These are phyloP conservation scores for Rattus norvegicus DNA, from an alignment of 2,113 vertebrate species.

Conservation along the genomic window DNA sequence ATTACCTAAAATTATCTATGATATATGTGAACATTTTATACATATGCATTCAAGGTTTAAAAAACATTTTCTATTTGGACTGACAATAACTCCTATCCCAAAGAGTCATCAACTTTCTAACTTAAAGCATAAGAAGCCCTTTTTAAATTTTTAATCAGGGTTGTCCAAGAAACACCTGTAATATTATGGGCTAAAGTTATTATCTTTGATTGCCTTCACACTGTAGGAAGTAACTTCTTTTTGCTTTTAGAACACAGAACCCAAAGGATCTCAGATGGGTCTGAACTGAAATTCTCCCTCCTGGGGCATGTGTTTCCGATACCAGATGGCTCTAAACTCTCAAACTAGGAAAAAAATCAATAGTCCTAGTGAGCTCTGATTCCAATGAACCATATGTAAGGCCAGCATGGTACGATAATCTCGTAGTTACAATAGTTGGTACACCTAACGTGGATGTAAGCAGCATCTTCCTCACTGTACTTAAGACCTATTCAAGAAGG, in stretches of 20 bases:
- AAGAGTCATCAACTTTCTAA: background rate
- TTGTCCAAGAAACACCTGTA: background rate
- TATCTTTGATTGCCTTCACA: background rate
- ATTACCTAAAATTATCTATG: background rate
- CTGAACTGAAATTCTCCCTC: background rate
- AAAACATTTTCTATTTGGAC: background rate
- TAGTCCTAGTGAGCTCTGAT: background rate
- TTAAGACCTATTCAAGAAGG: background rate
- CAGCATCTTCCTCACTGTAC: background rate
- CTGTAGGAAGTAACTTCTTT: background rate
- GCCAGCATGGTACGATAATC: background rate
- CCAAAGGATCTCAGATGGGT: background rate
- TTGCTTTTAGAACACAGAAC: background rate
- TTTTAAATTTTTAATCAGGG: background rate
- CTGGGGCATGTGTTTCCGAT: background rate
- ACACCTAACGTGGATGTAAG: background rate
- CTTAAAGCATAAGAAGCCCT: background rate
- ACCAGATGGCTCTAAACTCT: background rate
- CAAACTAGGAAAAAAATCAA: background rate
- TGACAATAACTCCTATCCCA: background rate
- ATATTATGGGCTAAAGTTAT: background rate
- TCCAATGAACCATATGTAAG: background rate
- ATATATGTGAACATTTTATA: background rate
- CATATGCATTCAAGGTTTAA: background rate
- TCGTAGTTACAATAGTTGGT: background rate